A percentile compares a stretch with the other conserved stretches of the same genome.
phyloP scores from a whole-genome alignment of 2,888 invertebrate genomes.

The Campoletis raptor region DNA sequence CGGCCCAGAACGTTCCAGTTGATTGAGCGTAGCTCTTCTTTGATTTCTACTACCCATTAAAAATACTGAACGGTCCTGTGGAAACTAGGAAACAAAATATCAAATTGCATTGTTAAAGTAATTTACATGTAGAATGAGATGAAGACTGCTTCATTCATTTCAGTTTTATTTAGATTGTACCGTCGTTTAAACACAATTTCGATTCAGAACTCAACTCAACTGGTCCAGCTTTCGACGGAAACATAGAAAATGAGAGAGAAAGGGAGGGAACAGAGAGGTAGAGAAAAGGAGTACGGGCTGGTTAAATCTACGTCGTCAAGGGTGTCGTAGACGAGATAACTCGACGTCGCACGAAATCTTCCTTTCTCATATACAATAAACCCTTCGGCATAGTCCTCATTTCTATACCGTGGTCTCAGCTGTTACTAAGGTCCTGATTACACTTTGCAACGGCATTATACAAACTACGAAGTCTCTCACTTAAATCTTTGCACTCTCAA shows the following conservation, averaged over 20 bases:
- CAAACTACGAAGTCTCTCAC: slow-evolving; percentile 43
- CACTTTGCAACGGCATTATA: slow-evolving; percentile 55
- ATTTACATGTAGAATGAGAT: slow-evolving; percentile 40
- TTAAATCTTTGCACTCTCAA: slow-evolving; percentile 22
- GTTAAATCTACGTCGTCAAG: slow-evolving; percentile 61
- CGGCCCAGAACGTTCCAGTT: background rate
- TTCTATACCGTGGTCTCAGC: slow-evolving; percentile 65
- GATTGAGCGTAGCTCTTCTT: slow-evolving; percentile 26
- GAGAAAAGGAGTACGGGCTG: slow-evolving; percentile 6
- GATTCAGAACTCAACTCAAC: slow-evolving; percentile 31
- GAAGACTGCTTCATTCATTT: slow-evolving; percentile 36
- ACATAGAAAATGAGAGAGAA: background rate
- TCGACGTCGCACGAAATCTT: slow-evolving; percentile 43
- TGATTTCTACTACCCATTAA: slow-evolving; percentile 19
- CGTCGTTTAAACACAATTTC: slow-evolving; percentile 45
- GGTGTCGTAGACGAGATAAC: slow-evolving; percentile 69
- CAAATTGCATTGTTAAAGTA: slow-evolving; percentile 55
- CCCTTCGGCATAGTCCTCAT: slow-evolving; percentile 65
- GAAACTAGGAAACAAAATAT: slow-evolving; percentile 55
- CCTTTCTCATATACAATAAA: slow-evolving; percentile 46
- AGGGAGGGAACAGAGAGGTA: background rate
- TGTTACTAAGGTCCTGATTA: slow-evolving; percentile 70
- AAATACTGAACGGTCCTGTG: slow-evolving; percentile 33
- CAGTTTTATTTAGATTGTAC: slow-evolving; percentile 1
- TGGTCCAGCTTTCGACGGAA: slow-evolving; percentile 33